Evolutionary conservation across 1,140 invertebrate genomes (phyloP).

Genomic region (Drosophila pseudoananassae): DNA sequence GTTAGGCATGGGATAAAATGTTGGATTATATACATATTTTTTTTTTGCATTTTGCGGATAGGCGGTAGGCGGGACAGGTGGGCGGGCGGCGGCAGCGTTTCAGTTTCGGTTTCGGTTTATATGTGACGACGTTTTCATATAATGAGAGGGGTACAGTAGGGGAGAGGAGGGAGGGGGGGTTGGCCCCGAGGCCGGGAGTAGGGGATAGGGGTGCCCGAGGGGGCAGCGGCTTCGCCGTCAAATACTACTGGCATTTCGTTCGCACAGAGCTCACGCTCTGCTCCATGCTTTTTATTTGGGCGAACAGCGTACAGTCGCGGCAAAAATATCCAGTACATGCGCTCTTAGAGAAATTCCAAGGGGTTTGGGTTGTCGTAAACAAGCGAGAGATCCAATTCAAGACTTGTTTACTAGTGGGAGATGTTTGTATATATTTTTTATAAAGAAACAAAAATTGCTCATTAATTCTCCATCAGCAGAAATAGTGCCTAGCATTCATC

Average conservation of each 20-base stretch:
- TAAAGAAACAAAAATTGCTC: neutral
- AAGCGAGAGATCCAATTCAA: neutral
- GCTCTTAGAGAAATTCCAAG: conserved; percentile 33
- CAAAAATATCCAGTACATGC: conserved; percentile 75
- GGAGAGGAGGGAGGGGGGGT: neutral
- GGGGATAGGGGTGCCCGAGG: conserved; percentile 1
- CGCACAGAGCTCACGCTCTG: conserved; percentile 67
- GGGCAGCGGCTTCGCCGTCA: conserved; percentile 57
- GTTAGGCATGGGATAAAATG: neutral
- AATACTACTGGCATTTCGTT: conserved; percentile 81
- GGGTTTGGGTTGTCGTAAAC: conserved; percentile 2
- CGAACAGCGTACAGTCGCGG: conserved; percentile 76
- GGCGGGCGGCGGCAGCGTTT: conserved; percentile 2
- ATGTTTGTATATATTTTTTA: neutral
- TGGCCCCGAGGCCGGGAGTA: neutral
- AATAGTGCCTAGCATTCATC: neutral
- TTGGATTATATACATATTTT: neutral
- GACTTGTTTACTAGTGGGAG: neutral
- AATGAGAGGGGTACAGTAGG: neutral
- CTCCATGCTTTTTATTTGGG: conserved; percentile 77
- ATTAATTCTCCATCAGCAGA: neutral
- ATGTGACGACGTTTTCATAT: conserved; percentile 4
- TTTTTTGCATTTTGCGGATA: conserved; percentile 27
- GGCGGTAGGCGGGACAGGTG: conserved; percentile 53
- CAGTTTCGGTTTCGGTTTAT: conserved; percentile 5